Conservation (phyloP, 1,140 invertebrate species). For the Leptoteleia sp. region DNA sequence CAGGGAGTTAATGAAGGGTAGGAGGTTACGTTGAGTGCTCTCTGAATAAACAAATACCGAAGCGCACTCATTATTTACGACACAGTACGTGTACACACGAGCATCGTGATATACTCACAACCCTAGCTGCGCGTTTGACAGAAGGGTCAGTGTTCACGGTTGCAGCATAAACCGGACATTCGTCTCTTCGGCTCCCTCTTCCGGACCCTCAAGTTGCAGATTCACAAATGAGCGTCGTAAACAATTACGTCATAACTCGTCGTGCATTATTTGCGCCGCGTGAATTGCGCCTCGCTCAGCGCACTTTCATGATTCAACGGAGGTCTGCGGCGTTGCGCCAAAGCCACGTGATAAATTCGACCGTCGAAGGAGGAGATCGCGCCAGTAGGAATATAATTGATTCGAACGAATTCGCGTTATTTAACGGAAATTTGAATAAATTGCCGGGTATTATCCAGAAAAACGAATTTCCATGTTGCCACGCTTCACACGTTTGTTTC, state of each 20-base stretch:
- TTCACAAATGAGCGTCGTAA: constrained; percentile 56
- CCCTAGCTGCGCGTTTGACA: constrained; percentile 31
- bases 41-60: constrained; percentile 79
- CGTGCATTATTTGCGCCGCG: constrained; percentile 41
- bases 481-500: constrained; percentile 35
- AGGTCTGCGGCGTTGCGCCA: too few relatives aligned
- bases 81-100: constrained; percentile 23
- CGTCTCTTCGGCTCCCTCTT: constrained; percentile 50
- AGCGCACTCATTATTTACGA: constrained; percentile 63
- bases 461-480: constrained; percentile 38
- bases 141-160: constrained; percentile 52
- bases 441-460: constrained; percentile 27
- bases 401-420: constrained; percentile 12
- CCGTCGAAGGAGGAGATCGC: constrained; percentile 5
- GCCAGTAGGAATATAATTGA: constrained; percentile 12
- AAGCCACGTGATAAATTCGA: constrained; percentile 25
- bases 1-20: constrained; percentile 36
- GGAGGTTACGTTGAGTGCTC: constrained; percentile 74
- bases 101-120: constrained; percentile 54
- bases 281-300: not conserved
- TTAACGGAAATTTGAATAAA: constrained; percentile 50
- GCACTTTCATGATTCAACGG: not conserved
- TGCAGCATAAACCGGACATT: constrained; percentile 54
- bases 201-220: constrained; percentile 46
- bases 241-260: constrained; percentile 49